Base-by-base conservation (phyloP, 2,888 invertebrate genomes). In the Megalurothrips usitatus region DNA sequence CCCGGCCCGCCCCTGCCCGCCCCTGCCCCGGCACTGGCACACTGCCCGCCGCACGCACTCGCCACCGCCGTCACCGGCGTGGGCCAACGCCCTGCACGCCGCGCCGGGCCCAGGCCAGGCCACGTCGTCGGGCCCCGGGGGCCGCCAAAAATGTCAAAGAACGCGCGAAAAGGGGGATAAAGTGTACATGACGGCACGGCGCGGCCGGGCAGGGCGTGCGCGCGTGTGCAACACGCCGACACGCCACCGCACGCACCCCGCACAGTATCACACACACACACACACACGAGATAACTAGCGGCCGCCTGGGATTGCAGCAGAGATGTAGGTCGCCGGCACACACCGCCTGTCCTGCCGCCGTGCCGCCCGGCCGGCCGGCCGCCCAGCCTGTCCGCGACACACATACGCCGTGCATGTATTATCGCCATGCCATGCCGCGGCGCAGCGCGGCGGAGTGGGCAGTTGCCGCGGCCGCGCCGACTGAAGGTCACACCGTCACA, bases 321-420 rank as follows among this genome's bases (percentile, higher is more conserved):
- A n/a, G 68, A 75, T 75, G 68, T 75, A 75, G 68, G 68, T 75
- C 68, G 68, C 23, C 58, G n/a, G n/a, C n/a, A n/a, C n/a, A n/a
- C n/a, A 19, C 58, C 14, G 34, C 34, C 34, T 43, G 34, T 2
- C 34, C 34, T 43, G 34, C n/a, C n/a, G n/a, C n/a, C n/a, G n/a
- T n/a, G n/a, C n/a, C n/a, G n/a, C n/a, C n/a, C n/a, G n/a, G n/a
- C n/a, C n/a, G n/a, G n/a, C n/a, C n/a, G n/a, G n/a, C n/a, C n/a
- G n/a, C 3, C 34, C 34, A 6, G 34, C 34, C 19, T 58, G 58
- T 58, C 68, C 68, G 68, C 68, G 68, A 75, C 68, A 75, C 68
- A 75, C 58, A 58, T 58, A 75, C 68, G 68, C 12, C 12, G 68
- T 75, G 68, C 68, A 75, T 75, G 68, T 26, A 75, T 75, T 75